phyloP scores from a whole-genome alignment of 2,888 invertebrate species.

The Villa cingulata region DNA sequence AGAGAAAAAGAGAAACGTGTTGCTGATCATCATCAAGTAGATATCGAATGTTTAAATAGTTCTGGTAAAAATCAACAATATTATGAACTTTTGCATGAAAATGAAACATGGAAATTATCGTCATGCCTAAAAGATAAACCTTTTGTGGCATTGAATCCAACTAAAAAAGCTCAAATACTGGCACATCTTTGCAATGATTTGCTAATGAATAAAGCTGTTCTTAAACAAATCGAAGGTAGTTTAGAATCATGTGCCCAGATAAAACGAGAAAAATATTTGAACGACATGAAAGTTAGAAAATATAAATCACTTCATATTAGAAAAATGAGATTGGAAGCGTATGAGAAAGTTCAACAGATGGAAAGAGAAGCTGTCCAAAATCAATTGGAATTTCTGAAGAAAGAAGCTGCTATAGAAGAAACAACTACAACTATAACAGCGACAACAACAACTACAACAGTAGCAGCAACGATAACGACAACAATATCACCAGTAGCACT shows the following conservation, averaged over 20 bases:
- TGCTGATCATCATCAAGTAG: slow-evolving; percentile 70
- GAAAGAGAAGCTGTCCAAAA: slow-evolving; percentile 31
- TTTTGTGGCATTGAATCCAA: slow-evolving; percentile 71
- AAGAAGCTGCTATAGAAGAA: slow-evolving; percentile 22
- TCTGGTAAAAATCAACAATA: slow-evolving; percentile 68
- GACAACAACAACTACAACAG: slow-evolving; percentile 23
- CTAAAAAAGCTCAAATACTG: slow-evolving; percentile 75
- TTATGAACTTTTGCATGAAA: slow-evolving; percentile 62
- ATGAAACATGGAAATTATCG: slow-evolving; percentile 65
- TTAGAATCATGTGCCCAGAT: slow-evolving; percentile 76
- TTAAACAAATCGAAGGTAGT: slow-evolving; percentile 77
- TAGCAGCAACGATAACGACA: slow-evolving; percentile 11
- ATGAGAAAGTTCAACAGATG: slow-evolving; percentile 41
- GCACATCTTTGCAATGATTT: slow-evolving; percentile 91
- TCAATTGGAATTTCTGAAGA: slow-evolving; percentile 22
- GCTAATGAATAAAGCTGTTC: slow-evolving; percentile 80
- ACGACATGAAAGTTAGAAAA: slow-evolving; percentile 88
- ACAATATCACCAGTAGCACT: slow-evolving; percentile 7
- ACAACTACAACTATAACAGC: slow-evolving; percentile 21
- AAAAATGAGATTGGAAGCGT: slow-evolving; percentile 60
- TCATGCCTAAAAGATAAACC: slow-evolving; percentile 70
- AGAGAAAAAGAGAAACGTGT: slow-evolving; percentile 65
- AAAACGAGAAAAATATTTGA: slow-evolving; percentile 79
- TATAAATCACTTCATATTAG: slow-evolving; percentile 56
- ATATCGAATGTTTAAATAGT: slow-evolving; percentile 46